Conservation (phyloP, 1,140 invertebrate species). For the Holotrichia oblita region DNA sequence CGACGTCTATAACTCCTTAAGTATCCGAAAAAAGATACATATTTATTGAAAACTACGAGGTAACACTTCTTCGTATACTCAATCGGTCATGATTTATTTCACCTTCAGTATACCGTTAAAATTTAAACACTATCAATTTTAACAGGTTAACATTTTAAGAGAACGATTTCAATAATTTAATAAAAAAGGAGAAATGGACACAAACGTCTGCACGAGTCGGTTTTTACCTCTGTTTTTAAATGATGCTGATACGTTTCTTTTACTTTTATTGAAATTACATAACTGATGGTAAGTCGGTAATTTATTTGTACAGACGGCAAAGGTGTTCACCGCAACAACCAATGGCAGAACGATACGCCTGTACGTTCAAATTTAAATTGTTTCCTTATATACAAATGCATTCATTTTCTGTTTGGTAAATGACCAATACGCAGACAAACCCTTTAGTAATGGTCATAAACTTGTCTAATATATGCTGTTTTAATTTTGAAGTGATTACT, state of each 20-base stretch:
- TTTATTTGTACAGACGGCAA: conserved; percentile 43
- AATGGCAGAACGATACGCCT: conserved; percentile 4
- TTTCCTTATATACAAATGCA: conserved; percentile 33
- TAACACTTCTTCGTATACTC: not conserved
- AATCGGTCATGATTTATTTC: conserved; percentile 5
- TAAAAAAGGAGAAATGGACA: conserved; percentile 12
- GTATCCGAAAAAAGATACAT: not conserved
- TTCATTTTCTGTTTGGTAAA: not conserved
- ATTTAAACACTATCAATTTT: conserved; percentile 31
- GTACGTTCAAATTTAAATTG: conserved; percentile 40
- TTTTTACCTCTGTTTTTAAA: conserved; percentile 23
- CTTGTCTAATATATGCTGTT: not conserved
- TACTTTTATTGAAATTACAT: conserved; percentile 38
- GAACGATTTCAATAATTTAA: conserved; percentile 30
- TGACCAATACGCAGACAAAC: not conserved
- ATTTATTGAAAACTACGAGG: not conserved
- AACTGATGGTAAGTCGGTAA: conserved; percentile 37
- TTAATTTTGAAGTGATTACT: not conserved
- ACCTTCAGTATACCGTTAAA: not conserved
- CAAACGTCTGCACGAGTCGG: not conserved
- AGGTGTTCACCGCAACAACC: conserved; percentile 32
- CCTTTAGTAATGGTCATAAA: conserved; percentile 18
- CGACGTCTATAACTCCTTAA: not conserved
- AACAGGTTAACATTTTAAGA: conserved; percentile 18
- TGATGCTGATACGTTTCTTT: conserved; percentile 34